phyloP scores from a whole-genome alignment of 2,888 invertebrate species.

The Tolmerus cingulatus region DNA sequence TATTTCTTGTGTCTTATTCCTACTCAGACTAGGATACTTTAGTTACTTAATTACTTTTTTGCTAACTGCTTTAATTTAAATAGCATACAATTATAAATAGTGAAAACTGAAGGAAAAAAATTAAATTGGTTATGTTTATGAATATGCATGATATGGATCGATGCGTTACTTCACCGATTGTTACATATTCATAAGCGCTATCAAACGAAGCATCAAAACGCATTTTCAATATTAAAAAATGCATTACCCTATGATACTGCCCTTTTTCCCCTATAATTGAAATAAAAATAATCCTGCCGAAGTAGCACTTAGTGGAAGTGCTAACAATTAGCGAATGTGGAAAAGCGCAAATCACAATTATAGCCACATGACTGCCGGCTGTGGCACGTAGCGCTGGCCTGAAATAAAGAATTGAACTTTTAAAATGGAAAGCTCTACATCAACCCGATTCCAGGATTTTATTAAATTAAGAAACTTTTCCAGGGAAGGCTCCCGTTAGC shows the following conservation, averaged over 20 bases:
- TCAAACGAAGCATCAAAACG: neutral
- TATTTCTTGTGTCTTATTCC: too few species aligned
- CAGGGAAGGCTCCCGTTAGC: neutral
- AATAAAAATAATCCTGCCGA: neutral
- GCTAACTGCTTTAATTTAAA: too few species aligned
- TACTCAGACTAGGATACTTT: too few species aligned
- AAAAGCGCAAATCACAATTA: neutral
- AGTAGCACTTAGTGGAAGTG: neutral
- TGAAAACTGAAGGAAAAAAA: neutral
- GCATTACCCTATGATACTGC: neutral
- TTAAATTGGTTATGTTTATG: neutral
- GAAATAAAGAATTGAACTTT: neutral
- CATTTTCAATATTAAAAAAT: neutral
- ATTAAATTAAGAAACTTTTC: slow-evolving; percentile 20
- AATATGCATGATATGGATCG: neutral
- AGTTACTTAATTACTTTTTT: too few species aligned
- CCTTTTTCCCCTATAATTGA: neutral
- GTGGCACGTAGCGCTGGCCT: neutral
- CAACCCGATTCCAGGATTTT: neutral
- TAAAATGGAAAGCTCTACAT: neutral
- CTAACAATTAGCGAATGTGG: neutral
- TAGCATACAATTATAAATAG: too few species aligned
- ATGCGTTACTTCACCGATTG: neutral
- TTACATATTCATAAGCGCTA: neutral
- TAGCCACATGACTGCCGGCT: neutral